A percentile compares a stretch with the other conserved stretches of the same genome.
These are phyloP conservation scores for Lophius piscatorius DNA, from an alignment of 2,113 vertebrate species.

Conservation along the genomic window DNA sequence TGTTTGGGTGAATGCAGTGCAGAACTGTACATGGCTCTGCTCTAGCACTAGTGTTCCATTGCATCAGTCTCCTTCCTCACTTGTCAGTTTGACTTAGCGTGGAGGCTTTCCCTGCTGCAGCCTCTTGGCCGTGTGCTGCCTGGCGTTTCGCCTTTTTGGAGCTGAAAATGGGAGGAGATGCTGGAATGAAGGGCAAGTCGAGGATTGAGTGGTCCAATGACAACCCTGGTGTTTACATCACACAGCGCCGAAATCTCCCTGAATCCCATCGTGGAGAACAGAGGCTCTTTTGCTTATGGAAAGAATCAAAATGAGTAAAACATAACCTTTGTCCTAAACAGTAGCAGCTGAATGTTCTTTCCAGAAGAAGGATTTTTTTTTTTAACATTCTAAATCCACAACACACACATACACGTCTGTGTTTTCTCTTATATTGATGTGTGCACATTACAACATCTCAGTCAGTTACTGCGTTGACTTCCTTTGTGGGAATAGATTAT, in stretches of 20 bases:
- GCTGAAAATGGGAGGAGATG: slow-evolving; percentile 27
- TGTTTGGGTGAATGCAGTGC: slow-evolving; percentile 41
- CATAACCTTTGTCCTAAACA: background rate
- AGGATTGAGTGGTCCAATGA: slow-evolving; percentile 39
- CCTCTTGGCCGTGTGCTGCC: slow-evolving; percentile 57
- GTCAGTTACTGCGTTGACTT: no score
- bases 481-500: no score
- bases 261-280: no score
- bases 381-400: no score
- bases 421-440: no score
- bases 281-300: no score
- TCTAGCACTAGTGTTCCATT: slow-evolving; percentile 53
- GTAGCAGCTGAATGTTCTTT: background rate
- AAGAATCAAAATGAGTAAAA: background rate
- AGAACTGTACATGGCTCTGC: slow-evolving; percentile 47
- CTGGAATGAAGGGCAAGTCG: slow-evolving; percentile 31
- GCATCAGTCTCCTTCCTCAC: slow-evolving; percentile 62
- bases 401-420: no score
- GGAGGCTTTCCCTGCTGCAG: slow-evolving; percentile 53
- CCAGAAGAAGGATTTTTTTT: no score
- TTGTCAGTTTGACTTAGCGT: slow-evolving; percentile 68
- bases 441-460: no score
- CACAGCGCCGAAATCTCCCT: slow-evolving; percentile 1
- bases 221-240: slow-evolving; percentile 34
- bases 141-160: slow-evolving; percentile 61